Evolutionary conservation across 2,113 vertebrate species (phyloP).

Genomic region (Ochotona curzoniae): DNA sequence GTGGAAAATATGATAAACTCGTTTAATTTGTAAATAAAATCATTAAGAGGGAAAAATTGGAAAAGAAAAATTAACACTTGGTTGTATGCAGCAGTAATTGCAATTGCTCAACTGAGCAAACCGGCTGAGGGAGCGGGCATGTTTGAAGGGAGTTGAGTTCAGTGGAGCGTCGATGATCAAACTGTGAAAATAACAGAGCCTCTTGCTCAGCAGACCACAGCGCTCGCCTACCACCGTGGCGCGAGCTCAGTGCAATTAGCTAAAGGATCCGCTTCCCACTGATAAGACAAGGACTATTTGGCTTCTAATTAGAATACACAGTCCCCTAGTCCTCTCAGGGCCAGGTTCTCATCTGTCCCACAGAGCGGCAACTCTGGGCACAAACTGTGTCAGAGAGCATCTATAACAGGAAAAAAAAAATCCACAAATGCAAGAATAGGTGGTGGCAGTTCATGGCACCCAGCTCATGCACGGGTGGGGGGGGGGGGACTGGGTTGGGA

Average conservation of each 20-base stretch:
- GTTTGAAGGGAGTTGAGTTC: conserved; percentile 87
- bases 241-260: conserved; percentile 87
- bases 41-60: conserved; percentile 81
- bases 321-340: conserved; percentile 60
- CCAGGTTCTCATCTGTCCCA: not conserved
- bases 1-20: conserved; percentile 78
- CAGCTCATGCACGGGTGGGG: not conserved
- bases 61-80: conserved; percentile 86
- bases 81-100: conserved; percentile 88
- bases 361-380: not conserved
- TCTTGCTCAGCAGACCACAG: conserved; percentile 86
- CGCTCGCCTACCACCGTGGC: conserved; percentile 84
- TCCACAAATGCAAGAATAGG: too few relatives aligned
- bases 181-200: conserved; percentile 87
- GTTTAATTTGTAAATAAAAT: conserved; percentile 85
- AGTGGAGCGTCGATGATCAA: conserved; percentile 88
- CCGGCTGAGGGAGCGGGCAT: conserved; percentile 87
- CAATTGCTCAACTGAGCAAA: conserved; percentile 90
- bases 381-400: not conserved
- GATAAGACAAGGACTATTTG: conserved; percentile 81
- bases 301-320: conserved; percentile 81
- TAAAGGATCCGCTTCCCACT: conserved; percentile 80
- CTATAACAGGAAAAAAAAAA: not conserved
- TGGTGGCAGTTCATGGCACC: not conserved
- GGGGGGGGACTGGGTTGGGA: not conserved